Evolutionary conservation across 2,888 invertebrate species (phyloP).

Genomic region (Watsonalla binaria): DNA sequence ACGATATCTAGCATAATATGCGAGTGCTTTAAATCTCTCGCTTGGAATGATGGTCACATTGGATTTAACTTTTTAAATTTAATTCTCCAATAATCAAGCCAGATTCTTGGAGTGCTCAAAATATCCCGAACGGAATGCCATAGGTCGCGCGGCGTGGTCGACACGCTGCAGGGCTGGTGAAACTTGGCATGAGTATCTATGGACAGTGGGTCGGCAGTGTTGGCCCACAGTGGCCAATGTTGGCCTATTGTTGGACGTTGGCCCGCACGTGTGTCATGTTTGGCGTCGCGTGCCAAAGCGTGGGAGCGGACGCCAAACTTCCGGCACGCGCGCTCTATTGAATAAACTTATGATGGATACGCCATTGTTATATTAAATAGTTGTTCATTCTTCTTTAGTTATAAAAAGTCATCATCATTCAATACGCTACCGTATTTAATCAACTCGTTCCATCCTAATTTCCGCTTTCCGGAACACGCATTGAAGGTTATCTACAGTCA

Average conservation of each 20-base stretch:
- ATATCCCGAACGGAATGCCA: constrained; percentile 26
- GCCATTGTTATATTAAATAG: not conserved
- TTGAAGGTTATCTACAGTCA: not conserved
- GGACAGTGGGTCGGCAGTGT: constrained; percentile 2
- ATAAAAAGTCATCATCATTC: not conserved
- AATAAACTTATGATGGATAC: constrained; percentile 1
- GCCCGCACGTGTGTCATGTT: constrained; percentile 25
- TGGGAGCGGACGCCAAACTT: constrained; percentile 61
- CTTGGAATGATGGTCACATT: too few species aligned
- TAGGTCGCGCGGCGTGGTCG: constrained; percentile 10
- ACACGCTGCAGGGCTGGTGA: constrained; percentile 12
- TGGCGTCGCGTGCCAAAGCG: constrained; percentile 60
- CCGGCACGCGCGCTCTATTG: constrained; percentile 48
- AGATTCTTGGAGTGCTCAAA: constrained; percentile 28
- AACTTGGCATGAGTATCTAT: constrained; percentile 4
- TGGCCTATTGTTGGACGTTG: constrained; percentile 12
- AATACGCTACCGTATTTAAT: not conserved
- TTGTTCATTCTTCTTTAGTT: not conserved
- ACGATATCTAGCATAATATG: too few species aligned
- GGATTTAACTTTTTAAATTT: not conserved
- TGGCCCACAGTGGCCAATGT: constrained; percentile 5
- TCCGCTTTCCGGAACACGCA: not conserved
- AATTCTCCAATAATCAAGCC: not conserved
- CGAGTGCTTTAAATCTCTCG: too few species aligned
- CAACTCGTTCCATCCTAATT: not conserved